Percentiles rank a stretch among this genome's conserved stretches.
phyloP scores from a whole-genome alignment of 1,140 invertebrate genomes.

The Helicorthomorpha holstii region DNA sequence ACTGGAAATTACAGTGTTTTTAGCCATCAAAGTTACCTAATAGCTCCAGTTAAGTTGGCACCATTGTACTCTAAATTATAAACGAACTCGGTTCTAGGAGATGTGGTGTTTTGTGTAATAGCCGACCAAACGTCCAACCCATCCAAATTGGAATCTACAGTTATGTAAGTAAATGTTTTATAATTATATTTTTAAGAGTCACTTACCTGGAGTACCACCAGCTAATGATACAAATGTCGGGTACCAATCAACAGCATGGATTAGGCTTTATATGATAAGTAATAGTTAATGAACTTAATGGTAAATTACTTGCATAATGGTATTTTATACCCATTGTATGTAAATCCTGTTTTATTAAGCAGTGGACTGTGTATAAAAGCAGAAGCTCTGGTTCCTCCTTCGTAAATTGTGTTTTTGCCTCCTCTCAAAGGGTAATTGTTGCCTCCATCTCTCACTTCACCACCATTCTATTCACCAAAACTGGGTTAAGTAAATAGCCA shows the following conservation, averaged over 20 bases:
- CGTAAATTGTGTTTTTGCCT: conserved; percentile 28
- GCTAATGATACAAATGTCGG: background rate
- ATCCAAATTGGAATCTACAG: background rate
- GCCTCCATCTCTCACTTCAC: conserved; percentile 23
- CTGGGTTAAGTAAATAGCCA: background rate
- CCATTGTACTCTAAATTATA: background rate
- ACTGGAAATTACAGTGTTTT: background rate
- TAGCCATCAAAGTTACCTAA: background rate
- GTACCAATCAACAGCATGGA: background rate
- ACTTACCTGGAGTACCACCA: background rate
- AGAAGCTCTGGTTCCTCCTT: conserved; percentile 26
- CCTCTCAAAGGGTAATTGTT: conserved; percentile 31
- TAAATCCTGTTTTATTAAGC: conserved; percentile 12
- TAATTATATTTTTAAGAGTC: background rate
- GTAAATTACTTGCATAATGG: background rate
- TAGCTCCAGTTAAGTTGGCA: background rate
- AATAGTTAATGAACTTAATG: background rate
- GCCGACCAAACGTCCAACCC: background rate
- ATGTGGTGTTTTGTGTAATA: background rate
- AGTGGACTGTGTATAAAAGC: conserved; percentile 22
- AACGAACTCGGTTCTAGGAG: background rate
- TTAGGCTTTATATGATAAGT: background rate
- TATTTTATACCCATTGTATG: background rate
- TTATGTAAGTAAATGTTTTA: background rate
- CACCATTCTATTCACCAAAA: conserved; percentile 22